Base-by-base conservation (phyloP, 2,113 vertebrate genomes). In the Rutilus rutilus region DNA sequence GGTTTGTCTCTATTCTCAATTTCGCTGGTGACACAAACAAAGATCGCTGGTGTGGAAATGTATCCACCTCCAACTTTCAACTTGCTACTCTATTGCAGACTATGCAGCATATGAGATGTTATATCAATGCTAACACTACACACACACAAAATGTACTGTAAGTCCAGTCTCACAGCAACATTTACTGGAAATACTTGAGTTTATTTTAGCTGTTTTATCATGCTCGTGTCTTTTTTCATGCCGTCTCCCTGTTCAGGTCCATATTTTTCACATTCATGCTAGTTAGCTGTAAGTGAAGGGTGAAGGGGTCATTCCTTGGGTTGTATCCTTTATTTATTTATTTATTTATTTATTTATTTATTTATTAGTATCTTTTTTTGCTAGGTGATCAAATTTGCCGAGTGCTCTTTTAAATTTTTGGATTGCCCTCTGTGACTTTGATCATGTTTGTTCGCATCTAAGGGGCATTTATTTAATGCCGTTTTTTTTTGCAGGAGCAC, bases 41-140 rank as follows among this genome's bases (percentile, higher is more conserved):
- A 50, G 74, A 60, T 73, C 54, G 39, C 17, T 17, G 79, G 65
- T 80, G 25, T 85, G 87, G 25, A 27, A 23, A 86, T 86, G 86
- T 87, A 64, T 60, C 71, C 90, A 87, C 60, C 83, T 27, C 50
- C 65, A 81, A 85, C 73, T 87, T 88, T 59, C 45, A 64, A 88
- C 89, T 87, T 90, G 92, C 82, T 89, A 88, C 30, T 23, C 88
- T 78, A 89, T 88, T 86, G 88, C 88, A 86, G 88, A 89, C 90
- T 92, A 91, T 91, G 92, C 91, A 93, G 86, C 91, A 88, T 90
- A 90, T 90, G 86, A 87, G 89, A 86, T 89, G 90, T 88, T 89
- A 69, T 47, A 21, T 82, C 42, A 88, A 83, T 67, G 54, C 86
- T 82, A 30, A 54, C 87, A 39, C 57, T 42, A 21, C 87, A 87